Evolutionary conservation across 2,888 invertebrate species (phyloP).

Genomic region (Polymixis flavicincta): DNA sequence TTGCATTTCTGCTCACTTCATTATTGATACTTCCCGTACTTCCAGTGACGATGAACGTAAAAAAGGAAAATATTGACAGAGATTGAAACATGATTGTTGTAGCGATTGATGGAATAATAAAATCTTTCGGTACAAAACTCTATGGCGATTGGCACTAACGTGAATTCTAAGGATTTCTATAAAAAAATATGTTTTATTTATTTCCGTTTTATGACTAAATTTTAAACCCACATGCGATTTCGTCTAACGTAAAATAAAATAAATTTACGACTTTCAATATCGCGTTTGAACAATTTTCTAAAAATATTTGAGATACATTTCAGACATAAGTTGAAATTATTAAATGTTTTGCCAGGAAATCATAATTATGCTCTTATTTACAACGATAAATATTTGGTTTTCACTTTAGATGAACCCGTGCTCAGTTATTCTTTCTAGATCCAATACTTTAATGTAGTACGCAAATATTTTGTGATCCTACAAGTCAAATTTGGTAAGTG

Average conservation of each 20-base stretch:
- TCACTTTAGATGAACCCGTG: too few relatives aligned
- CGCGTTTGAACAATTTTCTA: not conserved
- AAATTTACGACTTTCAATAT: slow-evolving; percentile 18
- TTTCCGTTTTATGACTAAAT: slow-evolving; percentile 36
- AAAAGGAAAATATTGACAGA: slow-evolving; percentile 13
- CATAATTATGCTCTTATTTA: too few relatives aligned
- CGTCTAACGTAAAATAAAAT: slow-evolving; percentile 5
- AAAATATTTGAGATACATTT: not conserved
- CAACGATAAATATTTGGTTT: too few relatives aligned
- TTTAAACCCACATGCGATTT: slow-evolving; percentile 17
- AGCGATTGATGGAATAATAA: not conserved
- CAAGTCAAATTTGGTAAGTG: too few relatives aligned
- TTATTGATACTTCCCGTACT: not conserved
- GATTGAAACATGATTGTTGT: slow-evolving; percentile 17
- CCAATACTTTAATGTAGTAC: not conserved
- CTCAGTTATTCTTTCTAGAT: too few relatives aligned
- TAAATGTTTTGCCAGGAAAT: not conserved
- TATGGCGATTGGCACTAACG: not conserved
- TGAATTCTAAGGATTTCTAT: not conserved
- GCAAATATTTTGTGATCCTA: not conserved
- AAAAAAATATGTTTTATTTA: slow-evolving; percentile 22
- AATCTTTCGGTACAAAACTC: not conserved
- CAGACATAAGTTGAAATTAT: not conserved
- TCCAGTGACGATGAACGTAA: slow-evolving; percentile 6
- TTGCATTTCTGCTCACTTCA: slow-evolving; percentile 10